A percentile compares a stretch with the other conserved stretches of the same genome.
Conservation (phyloP, 2,888 invertebrate genomes). For the Orthosia gracilis region DNA sequence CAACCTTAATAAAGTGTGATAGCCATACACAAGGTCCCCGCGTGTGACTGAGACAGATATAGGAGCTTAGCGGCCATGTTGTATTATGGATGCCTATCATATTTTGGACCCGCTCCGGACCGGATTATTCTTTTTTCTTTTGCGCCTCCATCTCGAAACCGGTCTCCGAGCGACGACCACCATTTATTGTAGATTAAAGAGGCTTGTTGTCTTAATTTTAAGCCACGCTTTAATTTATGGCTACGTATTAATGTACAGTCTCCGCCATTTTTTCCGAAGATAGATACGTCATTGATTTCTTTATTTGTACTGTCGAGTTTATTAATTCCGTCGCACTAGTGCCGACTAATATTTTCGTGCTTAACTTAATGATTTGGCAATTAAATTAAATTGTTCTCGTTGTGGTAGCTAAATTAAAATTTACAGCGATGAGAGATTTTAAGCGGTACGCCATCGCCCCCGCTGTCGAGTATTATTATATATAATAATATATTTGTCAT, state of each 20-base stretch:
- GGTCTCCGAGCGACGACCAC: constrained; percentile 89
- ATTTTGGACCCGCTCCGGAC: constrained; percentile 90
- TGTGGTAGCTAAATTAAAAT: constrained; percentile 90
- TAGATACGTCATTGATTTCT: constrained; percentile 88
- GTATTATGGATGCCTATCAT: constrained; percentile 91
- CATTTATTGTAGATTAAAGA: constrained; percentile 92
- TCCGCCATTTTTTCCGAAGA: constrained; percentile 87
- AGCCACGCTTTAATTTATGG: constrained; percentile 90
- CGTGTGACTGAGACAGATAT: constrained; percentile 82
- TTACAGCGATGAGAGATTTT: constrained; percentile 85
- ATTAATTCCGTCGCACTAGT: constrained; percentile 87
- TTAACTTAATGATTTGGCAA: constrained; percentile 91
- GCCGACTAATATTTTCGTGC: constrained; percentile 89
- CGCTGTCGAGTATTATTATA: constrained; percentile 67
- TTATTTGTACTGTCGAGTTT: constrained; percentile 80
- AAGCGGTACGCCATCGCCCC: constrained; percentile 76
- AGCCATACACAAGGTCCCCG: constrained; percentile 75
- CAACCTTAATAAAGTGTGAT: constrained; percentile 90
- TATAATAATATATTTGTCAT: constrained; percentile 78
- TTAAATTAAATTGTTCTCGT: constrained; percentile 90
- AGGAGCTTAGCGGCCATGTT: constrained; percentile 91
- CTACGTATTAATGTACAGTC: constrained; percentile 87
- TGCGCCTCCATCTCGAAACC: constrained; percentile 89
- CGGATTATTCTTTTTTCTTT: constrained; percentile 90
- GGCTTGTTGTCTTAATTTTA: constrained; percentile 92